These are phyloP conservation scores for Blastobasis lacticolella DNA, from an alignment of 2,888 invertebrate genomes.

Conservation along the genomic window DNA sequence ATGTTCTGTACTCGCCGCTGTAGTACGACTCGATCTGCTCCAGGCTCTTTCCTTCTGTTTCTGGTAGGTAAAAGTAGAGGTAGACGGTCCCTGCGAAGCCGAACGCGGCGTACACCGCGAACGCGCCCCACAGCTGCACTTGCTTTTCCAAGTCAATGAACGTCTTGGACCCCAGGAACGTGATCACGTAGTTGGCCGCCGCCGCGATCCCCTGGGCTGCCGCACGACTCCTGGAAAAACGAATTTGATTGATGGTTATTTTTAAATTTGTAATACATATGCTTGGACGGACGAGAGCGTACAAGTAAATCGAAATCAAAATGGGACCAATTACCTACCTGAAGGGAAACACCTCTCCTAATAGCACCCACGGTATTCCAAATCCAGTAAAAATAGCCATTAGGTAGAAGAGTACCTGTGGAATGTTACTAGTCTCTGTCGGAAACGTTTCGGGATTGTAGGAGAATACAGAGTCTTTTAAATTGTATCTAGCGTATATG, in stretches of 20 bases:
- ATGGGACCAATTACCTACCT: slow-evolving; percentile 54
- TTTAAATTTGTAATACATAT: background rate
- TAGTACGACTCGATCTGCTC: slow-evolving; percentile 68
- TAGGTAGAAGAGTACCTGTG: slow-evolving; percentile 51
- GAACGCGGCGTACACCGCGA: slow-evolving; percentile 61
- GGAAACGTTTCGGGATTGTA: slow-evolving; percentile 55
- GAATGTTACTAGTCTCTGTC: slow-evolving; percentile 44
- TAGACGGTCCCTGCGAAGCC: slow-evolving; percentile 61
- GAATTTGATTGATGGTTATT: background rate
- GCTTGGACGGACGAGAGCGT: background rate
- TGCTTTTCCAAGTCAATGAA: slow-evolving; percentile 60
- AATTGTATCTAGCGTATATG: slow-evolving; percentile 45
- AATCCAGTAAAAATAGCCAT: slow-evolving; percentile 51
- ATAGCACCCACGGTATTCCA: slow-evolving; percentile 70
- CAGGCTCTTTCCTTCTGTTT: slow-evolving; percentile 70
- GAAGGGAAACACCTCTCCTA: slow-evolving; percentile 74
- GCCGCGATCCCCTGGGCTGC: slow-evolving; percentile 70
- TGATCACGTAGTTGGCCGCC: slow-evolving; percentile 66
- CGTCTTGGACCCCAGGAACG: slow-evolving; percentile 69
- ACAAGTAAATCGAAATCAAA: background rate
- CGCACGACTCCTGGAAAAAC: slow-evolving; percentile 59
- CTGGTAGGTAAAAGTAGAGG: slow-evolving; percentile 68
- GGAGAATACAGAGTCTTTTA: slow-evolving; percentile 52
- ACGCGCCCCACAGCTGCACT: slow-evolving; percentile 61
- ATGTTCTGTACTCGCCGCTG: slow-evolving; percentile 43